Conservation (phyloP, 2,113 vertebrate genomes). For the Ciconia stormi region DNA sequence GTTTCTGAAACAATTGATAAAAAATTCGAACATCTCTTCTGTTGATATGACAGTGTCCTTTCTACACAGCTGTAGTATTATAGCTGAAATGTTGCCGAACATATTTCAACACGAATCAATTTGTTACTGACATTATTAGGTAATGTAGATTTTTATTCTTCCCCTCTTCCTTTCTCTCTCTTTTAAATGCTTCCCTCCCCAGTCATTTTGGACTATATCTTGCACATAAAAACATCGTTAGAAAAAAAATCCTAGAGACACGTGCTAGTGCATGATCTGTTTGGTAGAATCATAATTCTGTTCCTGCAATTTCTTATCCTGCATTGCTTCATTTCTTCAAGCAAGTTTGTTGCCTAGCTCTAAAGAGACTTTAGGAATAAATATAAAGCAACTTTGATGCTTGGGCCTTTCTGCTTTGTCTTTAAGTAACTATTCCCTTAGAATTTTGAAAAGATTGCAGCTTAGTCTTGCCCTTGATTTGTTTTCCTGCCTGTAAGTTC, state of each 20-base stretch:
- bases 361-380: neutral
- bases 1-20: neutral
- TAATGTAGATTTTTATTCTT: neutral
- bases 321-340: neutral
- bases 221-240: neutral
- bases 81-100: neutral
- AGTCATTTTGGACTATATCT: neutral
- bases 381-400: rapidly evolving
- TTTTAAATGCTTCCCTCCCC: neutral
- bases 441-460: neutral
- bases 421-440: neutral
- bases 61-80: neutral
- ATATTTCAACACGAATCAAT: neutral
- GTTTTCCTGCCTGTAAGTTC: neutral
- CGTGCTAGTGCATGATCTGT: rapidly evolving
- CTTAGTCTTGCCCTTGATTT: neutral
- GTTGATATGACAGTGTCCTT: neutral
- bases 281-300: neutral
- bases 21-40: neutral
- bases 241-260: neutral
- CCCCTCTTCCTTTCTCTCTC: neutral
- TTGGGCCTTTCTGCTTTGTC: neutral
- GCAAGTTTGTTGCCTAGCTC: neutral
- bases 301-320: neutral
- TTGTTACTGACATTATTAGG: neutral